Evolutionary conservation across 1,140 invertebrate genomes (phyloP).

Genomic region (Brachionus sp.): DNA sequence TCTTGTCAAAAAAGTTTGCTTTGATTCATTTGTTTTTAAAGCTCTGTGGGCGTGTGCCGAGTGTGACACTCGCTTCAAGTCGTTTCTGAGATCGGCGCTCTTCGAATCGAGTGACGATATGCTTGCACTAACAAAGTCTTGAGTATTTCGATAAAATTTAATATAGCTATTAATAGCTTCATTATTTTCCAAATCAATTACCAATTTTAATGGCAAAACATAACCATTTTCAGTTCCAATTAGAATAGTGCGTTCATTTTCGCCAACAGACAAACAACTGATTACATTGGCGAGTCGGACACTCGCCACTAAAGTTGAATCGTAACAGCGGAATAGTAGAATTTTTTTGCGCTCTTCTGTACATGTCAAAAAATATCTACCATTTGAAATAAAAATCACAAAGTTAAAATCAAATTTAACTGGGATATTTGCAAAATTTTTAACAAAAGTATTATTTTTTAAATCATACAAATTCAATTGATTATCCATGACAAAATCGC

Average conservation of each 20-base stretch:
- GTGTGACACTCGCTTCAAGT: conserved; percentile 1
- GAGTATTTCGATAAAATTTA: not conserved
- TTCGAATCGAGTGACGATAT: not conserved
- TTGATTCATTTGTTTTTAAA: conserved; percentile 28
- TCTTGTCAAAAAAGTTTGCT: not conserved
- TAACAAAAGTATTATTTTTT: not conserved
- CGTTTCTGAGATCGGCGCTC: conserved; percentile 3
- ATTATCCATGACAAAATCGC: conserved; percentile 3
- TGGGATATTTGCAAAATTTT: not conserved
- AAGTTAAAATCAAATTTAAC: conserved; percentile 8
- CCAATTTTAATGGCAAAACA: conserved; percentile 11
- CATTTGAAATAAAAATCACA: conserved; percentile 30
- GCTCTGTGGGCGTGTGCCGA: conserved; percentile 15
- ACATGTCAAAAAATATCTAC: not conserved
- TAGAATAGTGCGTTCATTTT: not conserved
- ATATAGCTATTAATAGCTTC: conserved; percentile 24
- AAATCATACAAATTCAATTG: conserved; percentile 31
- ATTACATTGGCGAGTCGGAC: not conserved
- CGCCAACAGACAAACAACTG: not conserved
- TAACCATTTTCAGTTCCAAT: conserved; percentile 31
- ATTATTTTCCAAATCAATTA: conserved; percentile 34
- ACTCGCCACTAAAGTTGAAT: not conserved
- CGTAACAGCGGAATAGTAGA: conserved; percentile 14
- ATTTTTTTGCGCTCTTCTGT: conserved; percentile 6
- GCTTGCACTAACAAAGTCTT: not conserved